Conservation (phyloP, 2,113 vertebrate species). For the Entomyzon cyanotis region DNA sequence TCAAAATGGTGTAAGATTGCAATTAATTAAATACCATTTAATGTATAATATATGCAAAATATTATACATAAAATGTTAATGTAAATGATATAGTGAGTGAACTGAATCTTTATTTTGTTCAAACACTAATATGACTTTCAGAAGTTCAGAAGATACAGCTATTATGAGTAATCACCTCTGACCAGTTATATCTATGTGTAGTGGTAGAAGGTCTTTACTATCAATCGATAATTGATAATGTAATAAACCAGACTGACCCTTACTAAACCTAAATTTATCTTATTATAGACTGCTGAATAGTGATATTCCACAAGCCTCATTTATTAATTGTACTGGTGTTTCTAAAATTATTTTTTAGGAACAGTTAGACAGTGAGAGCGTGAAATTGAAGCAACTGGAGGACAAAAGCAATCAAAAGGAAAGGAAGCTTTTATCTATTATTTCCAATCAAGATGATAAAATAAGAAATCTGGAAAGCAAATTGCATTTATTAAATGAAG, state of each 20-base stretch:
- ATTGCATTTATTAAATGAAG: conserved; percentile 61
- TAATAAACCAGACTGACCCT: conserved; percentile 15
- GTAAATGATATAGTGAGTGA: not conserved
- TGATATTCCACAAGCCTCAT: not conserved
- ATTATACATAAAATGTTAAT: not conserved
- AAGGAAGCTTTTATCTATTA: conserved; percentile 62
- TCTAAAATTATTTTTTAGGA: conserved; percentile 66
- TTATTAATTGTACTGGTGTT: conserved; percentile 36
- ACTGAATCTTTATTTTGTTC: conserved; percentile 35
- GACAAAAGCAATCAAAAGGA: conserved; percentile 66
- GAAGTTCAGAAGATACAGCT: conserved; percentile 19
- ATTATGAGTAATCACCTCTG: conserved; percentile 29
- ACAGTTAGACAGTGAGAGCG: conserved; percentile 62
- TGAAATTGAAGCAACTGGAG: conserved; percentile 66
- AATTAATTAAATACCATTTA: conserved; percentile 35
- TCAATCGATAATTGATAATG: conserved; percentile 8
- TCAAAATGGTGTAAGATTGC: conserved; percentile 19
- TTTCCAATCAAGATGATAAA: conserved; percentile 68
- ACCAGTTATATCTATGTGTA: not conserved
- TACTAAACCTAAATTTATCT: conserved; percentile 37
- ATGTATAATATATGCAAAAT: not conserved
- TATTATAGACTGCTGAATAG: not conserved
- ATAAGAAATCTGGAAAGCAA: conserved; percentile 64
- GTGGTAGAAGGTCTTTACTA: conserved; percentile 17
- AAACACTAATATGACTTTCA: conserved; percentile 25